These are phyloP conservation scores for Branchellion lobata DNA, from an alignment of 2,888 invertebrate genomes.

Conservation along the genomic window DNA sequence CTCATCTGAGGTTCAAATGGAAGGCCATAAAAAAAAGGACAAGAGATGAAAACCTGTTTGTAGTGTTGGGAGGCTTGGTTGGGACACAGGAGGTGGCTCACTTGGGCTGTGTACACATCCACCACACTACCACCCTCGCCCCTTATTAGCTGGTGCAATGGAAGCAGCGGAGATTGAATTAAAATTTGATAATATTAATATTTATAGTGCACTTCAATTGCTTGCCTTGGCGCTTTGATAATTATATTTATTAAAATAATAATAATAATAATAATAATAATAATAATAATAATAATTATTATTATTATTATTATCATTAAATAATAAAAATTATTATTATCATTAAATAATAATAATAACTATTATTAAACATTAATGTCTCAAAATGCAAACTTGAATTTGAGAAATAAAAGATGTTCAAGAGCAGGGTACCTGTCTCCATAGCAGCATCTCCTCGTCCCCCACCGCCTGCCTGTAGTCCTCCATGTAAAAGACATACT, in stretches of 20 bases:
- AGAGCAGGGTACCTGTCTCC: constrained; percentile 66
- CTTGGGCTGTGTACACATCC: constrained; percentile 76
- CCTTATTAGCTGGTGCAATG: constrained; percentile 67
- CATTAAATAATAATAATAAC: no score
- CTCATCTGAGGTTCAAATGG: no score
- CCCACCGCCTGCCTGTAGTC: constrained; percentile 70
- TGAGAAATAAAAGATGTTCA: neutral
- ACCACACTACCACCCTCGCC: constrained; percentile 88
- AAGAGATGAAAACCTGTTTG: no score
- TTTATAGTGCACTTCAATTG: no score
- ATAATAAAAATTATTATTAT: no score
- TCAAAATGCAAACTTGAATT: no score
- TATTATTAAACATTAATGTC: no score
- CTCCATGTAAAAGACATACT: constrained; percentile 84
- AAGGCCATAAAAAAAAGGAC: no score
- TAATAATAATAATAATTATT: no score
- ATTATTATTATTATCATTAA: neutral
- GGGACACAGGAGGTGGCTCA: constrained; percentile 88
- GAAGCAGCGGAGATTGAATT: neutral
- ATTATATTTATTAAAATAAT: neutral
- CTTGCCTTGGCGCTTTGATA: no score
- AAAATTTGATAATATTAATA: neutral
- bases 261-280: no score
- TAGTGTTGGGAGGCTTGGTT: constrained; percentile 87
- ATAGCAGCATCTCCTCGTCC: constrained; percentile 56